phyloP scores from a whole-genome alignment of 2,113 vertebrate genomes.

The Agapornis roseicollis region DNA sequence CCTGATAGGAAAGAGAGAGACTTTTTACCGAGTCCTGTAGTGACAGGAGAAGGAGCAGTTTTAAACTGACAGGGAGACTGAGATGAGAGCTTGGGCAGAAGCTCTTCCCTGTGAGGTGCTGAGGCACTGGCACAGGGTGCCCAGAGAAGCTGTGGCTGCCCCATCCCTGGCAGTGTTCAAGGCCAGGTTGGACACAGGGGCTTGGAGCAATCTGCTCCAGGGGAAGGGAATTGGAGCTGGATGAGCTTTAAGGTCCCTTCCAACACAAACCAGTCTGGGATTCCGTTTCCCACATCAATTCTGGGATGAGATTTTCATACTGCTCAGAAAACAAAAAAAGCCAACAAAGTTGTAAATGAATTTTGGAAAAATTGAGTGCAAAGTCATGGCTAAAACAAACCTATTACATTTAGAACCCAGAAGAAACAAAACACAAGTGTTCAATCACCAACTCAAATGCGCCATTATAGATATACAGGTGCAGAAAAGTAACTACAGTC shows the following conservation, averaged over 20 bases:
- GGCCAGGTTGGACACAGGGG: fast-evolving
- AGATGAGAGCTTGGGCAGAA: neutral
- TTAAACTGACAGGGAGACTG: neutral
- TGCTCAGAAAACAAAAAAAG: neutral
- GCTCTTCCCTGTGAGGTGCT: fast-evolving
- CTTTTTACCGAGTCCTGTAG: neutral
- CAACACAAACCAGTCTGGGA: neutral
- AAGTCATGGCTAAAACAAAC: neutral
- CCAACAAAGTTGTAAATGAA: neutral
- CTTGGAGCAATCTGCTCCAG: fast-evolving
- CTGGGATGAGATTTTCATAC: neutral
- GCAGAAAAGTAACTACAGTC: neutral
- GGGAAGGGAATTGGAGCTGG: fast-evolving
- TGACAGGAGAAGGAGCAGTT: neutral
- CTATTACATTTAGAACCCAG: neutral
- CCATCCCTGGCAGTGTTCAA: neutral
- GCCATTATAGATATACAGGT: neutral
- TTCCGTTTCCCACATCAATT: neutral
- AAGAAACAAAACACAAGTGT: neutral
- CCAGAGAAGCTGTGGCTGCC: neutral
- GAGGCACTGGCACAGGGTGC: neutral
- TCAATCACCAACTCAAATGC: neutral
- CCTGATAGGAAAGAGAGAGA: neutral
- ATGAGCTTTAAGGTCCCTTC: neutral
- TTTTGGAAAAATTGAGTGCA: neutral